phyloP scores from a whole-genome alignment of 2,797 vertebrate species.

The Eulemur mongoz region DNA sequence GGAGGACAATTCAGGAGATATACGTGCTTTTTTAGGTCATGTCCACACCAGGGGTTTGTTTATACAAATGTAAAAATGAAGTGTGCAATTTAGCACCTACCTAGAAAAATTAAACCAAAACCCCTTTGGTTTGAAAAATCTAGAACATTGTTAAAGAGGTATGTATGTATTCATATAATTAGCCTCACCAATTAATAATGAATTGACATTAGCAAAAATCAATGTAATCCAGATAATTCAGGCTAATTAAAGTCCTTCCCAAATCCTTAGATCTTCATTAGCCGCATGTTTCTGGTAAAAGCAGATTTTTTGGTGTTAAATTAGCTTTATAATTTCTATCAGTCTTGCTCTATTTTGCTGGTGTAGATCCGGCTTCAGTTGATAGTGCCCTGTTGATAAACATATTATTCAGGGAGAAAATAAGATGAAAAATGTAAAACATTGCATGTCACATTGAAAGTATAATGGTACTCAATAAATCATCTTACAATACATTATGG shows the following conservation, averaged over 20 bases:
- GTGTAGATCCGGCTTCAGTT: not conserved
- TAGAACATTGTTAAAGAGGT: constrained; percentile 47
- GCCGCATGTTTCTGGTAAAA: constrained; percentile 42
- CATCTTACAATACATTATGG: not conserved
- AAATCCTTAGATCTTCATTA: constrained; percentile 66
- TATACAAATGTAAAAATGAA: constrained; percentile 57
- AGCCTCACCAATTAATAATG: constrained; percentile 68
- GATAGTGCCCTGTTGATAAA: not conserved
- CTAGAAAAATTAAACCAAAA: constrained; percentile 33
- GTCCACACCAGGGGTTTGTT: constrained; percentile 60
- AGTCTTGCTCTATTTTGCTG: constrained; percentile 34
- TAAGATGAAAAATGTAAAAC: not conserved
- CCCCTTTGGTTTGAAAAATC: constrained; percentile 58
- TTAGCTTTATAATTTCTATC: constrained; percentile 59
- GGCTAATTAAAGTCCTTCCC: constrained; percentile 69
- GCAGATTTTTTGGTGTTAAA: constrained; percentile 55
- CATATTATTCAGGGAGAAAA: not conserved
- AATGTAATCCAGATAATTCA: constrained; percentile 76
- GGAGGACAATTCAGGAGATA: constrained; percentile 32
- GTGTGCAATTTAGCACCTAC: constrained; percentile 54
- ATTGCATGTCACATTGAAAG: not conserved
- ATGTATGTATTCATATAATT: constrained; percentile 70
- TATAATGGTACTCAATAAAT: not conserved
- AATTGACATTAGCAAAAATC: constrained; percentile 72
- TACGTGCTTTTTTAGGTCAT: constrained; percentile 47